Percentiles rank a stretch among this genome's conserved stretches.
Evolutionary conservation across 2,888 invertebrate species (phyloP).

Genomic region (Trichopoda pennipes): DNA sequence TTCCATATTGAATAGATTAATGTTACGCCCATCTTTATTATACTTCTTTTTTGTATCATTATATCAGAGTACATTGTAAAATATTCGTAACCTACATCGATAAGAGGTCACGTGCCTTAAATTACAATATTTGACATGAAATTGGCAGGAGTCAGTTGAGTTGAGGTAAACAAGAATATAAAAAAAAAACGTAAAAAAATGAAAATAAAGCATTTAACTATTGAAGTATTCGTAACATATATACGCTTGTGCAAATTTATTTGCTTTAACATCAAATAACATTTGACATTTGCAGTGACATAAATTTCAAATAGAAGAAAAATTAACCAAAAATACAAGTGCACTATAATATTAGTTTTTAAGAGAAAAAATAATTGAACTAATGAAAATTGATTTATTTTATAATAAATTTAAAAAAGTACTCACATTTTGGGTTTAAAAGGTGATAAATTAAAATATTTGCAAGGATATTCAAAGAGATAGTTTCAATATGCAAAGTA

Average conservation of each 20-base stretch:
- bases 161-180: constrained; percentile 38
- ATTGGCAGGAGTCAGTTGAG: constrained; percentile 64
- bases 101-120: constrained; percentile 67
- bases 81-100: constrained; percentile 53
- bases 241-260: constrained; percentile 45
- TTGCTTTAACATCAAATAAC: constrained; percentile 56
- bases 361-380: constrained; percentile 15
- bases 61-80: constrained; percentile 20
- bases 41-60: constrained; percentile 11
- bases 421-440: neutral
- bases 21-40: constrained; percentile 45
- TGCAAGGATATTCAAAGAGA: neutral
- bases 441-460: constrained; percentile 24
- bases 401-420: neutral
- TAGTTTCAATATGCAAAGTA: no score
- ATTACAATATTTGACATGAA: constrained; percentile 65
- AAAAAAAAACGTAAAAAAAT: constrained; percentile 11
- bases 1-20: constrained; percentile 22
- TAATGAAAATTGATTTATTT: constrained; percentile 25
- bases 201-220: constrained; percentile 15
- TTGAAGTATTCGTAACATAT: constrained; percentile 7
- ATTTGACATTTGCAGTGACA: constrained; percentile 62
- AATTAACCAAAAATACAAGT: constrained; percentile 1
- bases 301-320: constrained; percentile 38
- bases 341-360: neutral